A percentile compares a stretch with the other conserved stretches of the same genome.
These are phyloP conservation scores for Tapera naevia DNA, from an alignment of 2,797 vertebrate genomes.

Conservation along the genomic window DNA sequence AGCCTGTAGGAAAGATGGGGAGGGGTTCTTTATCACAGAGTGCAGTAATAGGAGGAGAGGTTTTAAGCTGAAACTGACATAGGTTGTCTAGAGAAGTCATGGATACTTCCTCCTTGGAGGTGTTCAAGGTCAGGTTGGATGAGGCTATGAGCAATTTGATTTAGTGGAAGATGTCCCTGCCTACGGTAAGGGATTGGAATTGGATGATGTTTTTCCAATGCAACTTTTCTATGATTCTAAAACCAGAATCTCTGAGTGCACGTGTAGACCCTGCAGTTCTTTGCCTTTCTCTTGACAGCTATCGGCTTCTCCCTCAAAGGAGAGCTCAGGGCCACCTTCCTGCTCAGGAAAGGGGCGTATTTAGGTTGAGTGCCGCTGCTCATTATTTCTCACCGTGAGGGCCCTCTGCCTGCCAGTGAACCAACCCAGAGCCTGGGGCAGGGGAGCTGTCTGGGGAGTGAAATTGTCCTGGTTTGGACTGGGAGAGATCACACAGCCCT, in stretches of 20 bases:
- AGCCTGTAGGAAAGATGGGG: too few relatives aligned
- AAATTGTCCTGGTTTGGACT: background rate
- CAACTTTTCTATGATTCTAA: too few relatives aligned
- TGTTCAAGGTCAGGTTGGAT: too few relatives aligned
- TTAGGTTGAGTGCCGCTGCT: background rate
- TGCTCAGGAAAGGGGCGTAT: background rate
- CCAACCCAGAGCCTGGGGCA: background rate
- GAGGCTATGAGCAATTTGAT: too few relatives aligned
- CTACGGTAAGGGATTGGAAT: too few relatives aligned
- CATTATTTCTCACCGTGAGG: fast-evolving
- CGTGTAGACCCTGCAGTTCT: background rate
- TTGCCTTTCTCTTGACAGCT: background rate
- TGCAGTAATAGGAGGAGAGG: too few relatives aligned
- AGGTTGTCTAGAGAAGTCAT: too few relatives aligned
- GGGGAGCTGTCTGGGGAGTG: background rate
- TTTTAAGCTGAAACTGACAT: too few relatives aligned
- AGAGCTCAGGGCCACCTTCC: background rate
- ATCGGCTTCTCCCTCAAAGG: fast-evolving
- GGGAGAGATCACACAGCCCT: background rate
- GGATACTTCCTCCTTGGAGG: too few relatives aligned
- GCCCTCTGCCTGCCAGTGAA: background rate
- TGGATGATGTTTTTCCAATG: too few relatives aligned
- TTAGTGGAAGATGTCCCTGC: too few relatives aligned
- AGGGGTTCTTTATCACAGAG: too few relatives aligned
- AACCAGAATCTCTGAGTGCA: background rate